Base-by-base conservation (phyloP, 2,888 invertebrate species). In the Sphaeridia pumilis region DNA sequence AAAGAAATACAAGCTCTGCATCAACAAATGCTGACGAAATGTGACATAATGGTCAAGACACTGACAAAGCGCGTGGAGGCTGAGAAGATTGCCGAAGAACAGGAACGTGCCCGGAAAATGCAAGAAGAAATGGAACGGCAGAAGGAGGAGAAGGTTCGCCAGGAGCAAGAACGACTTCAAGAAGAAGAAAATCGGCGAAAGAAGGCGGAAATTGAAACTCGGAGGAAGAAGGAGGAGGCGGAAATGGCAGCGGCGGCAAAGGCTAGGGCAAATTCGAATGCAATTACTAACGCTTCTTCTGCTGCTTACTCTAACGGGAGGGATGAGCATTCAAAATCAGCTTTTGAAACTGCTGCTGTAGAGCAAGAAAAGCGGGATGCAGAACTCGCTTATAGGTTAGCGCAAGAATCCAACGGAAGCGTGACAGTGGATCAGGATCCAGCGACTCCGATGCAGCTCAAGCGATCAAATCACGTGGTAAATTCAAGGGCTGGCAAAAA, bases 351-450 rank as follows among this genome's bases (percentile, higher is more conserved):
- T 1, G 55, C 55, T 21, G 38, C 44, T 12, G 71, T 89, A 65
- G 93, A 95, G 68, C 94, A 95, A 72, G 95, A 97, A 70, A 77
- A 89, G 55, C 79, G 92, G 57, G 97, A 97, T 73, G 85, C 89
- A 70, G 93, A 95, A 68, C 75, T 97, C 73, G 95, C 95, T 0
- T 75, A 92, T 43, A 77, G 95, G 56, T 75, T 97, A 54, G 94
- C 93, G n/a, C 82, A 83, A 67, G 94, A 89, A 70, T 84, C 83
- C 7, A 84, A 87, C 66, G 80, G 59, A 44, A 58, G 53, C 28
- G 80, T 60, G 46, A 58, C 58, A 27, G 43, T 52, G 28, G 58
- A 87, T 2, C n/a, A n/a, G n/a, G 87, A 87, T 46, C 83, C 85
- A 47, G 83, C 84, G 53, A 43, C 53, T 3, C 83, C 84, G 22